Evolutionary conservation across 2,888 invertebrate species (phyloP), one percentile per base, ranked within the genome.

Genomic region (Agonopterix heracliana): DNA sequence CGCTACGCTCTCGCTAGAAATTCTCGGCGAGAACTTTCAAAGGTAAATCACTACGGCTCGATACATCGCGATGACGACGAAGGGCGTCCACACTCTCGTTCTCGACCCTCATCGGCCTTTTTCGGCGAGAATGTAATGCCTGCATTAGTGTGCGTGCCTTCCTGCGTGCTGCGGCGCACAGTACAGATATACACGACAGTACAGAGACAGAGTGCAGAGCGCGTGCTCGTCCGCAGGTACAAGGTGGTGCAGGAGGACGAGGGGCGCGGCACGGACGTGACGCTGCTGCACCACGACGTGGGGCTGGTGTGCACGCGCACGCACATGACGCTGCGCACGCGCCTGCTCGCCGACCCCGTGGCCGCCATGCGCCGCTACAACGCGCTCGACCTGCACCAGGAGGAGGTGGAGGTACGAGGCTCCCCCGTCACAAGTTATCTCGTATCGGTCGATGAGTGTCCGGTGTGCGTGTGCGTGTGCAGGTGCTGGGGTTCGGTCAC

Each of bases 401-500:
- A 64, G 49, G 68, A 74, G 40, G 68, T 79, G 17, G 61, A 75
- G 65, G 80, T 78, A 45, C 7, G 41, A 2, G 41, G 38, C 2
- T 9, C 38, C 38, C 10, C 38, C 10, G 38, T 5, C 38, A n/a
- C n/a, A n/a, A n/a, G n/a, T n/a, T n/a, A n/a, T 1, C 10, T 9
- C 38, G 38, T 17, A 17, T 17, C 9, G 36, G 36, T 3, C 36
- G 36, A n/a, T 9, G 8, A 9, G 8, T 36, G 36, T 4, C n/a
- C 8, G n/a, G 38, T n/a, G 38, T n/a, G 38, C 10, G n/a, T n/a
- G 10, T 38, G 9, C 38, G 7, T 38, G 38, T 41, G 36, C 60
- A 81, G 79, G 78, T 83, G 60, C 56, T 81, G 51, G 85, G 85
- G 1, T 85, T 72, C 70, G 85, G 84, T 17, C 73, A 73, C 56